phyloP scores from a whole-genome alignment of 2,113 vertebrate genomes.

The Pangasianodon hypophthalmus region DNA sequence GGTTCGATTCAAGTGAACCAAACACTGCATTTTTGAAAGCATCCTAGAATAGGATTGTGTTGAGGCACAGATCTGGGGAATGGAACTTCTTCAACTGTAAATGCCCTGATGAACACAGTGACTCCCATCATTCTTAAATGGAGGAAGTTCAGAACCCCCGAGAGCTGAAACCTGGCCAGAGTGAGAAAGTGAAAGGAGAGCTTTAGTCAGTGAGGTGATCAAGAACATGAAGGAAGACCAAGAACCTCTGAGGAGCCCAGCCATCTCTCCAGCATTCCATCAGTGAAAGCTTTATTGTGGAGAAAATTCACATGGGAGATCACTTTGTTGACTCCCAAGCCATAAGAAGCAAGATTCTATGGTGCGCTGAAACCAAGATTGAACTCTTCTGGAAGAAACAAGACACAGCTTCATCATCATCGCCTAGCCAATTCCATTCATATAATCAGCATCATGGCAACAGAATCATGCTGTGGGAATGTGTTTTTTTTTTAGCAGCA shows the following conservation, averaged over 20 bases:
- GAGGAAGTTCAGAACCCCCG: not conserved
- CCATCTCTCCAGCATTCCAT: not conserved
- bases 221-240: too few species aligned
- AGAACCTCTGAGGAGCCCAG: not conserved
- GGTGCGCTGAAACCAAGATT: not conserved
- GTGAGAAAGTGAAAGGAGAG: not conserved
- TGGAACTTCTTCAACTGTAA: not conserved
- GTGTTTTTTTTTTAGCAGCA: not conserved
- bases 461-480: not conserved
- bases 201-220: not conserved
- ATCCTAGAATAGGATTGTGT: not conserved
- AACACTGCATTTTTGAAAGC: not conserved
- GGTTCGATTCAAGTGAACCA: not conserved
- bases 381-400: not conserved
- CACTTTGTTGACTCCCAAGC: not conserved
- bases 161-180: not conserved
- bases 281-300: not conserved
- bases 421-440: not conserved
- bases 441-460: not conserved
- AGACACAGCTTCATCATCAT: not conserved
- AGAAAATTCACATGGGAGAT: not conserved
- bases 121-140: not conserved
- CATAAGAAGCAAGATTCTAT: not conserved
- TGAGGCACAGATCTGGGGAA: not conserved
- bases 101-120: not conserved